Base-by-base conservation (phyloP, 23 tunicate species). In the Styela plicata region DNA sequence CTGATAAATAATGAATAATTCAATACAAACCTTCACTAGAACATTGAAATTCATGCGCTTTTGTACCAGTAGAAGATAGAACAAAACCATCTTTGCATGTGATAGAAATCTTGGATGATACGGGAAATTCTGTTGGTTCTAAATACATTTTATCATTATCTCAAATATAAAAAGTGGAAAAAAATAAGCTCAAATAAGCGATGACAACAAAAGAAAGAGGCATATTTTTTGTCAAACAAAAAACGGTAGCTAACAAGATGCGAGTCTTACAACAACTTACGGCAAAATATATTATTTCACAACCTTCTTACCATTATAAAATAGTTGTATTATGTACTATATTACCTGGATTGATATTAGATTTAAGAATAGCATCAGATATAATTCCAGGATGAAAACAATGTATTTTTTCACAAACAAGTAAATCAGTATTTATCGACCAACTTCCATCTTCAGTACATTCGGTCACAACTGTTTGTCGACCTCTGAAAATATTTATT, bases 51-150 rank as follows among this genome's bases (percentile, higher is more conserved):
- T 20, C 22, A 21, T 78, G 34, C 2, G 23, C 19, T 24, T 52
- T 34, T 61, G 24, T 30, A 2, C 87, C 84, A 57, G 64, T 69
- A 19, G 22, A 0, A 7, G 74, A 61, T n/a, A 27, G 44, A 34
- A 79, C 87, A 70, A 83, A 88, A 5, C 94, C 94, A 25, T 53
- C 34, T 22, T 36, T 33, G 64, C 94, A 88, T 33, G 80, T 75
- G 3, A 88, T 68, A 53, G 57, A 69, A 29, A 37, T 68, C 7
- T 61, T n/a, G 18, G 85, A 27, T 33, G 34, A 23, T 26, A 63
- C 28, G 13, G 85, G 81, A 34, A 53, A 86, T 28, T 21, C 34
- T 2, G 74, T 17, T 63, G 85, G 82, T 34, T 69, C 89, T 85
- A 30, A n/a, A n/a, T n/a, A n/a, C n/a, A n/a, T n/a, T n/a, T n/a